phyloP scores from a whole-genome alignment of 2,113 vertebrate species.

The Chunga burmeisteri region DNA sequence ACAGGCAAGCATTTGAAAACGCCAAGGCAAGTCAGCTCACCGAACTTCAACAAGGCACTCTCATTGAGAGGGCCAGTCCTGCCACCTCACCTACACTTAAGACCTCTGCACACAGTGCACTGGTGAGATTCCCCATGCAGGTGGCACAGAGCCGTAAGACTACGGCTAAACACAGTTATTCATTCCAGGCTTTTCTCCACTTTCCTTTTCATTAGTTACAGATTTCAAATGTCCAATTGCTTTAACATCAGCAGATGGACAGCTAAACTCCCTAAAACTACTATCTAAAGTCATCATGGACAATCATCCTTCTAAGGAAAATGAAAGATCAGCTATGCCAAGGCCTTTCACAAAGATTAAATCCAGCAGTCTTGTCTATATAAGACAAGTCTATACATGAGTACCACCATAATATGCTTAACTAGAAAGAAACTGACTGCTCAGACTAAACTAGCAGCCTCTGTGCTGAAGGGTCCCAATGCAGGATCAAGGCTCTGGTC shows the following conservation, averaged over 20 bases:
- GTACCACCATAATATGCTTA: neutral
- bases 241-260: neutral
- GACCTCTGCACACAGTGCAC: neutral
- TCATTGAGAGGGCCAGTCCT: neutral
- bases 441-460: neutral
- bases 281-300: neutral
- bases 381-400: neutral
- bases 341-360: neutral
- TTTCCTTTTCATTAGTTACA: neutral
- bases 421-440: neutral
- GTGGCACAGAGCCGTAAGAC: neutral
- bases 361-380: neutral
- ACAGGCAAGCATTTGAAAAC: neutral
- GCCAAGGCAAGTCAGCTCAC: neutral
- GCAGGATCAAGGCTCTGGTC: neutral
- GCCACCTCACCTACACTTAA: neutral
- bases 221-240: neutral
- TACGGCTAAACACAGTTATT: neutral
- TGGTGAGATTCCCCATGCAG: neutral
- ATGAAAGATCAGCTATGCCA: neutral
- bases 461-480: neutral
- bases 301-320: neutral
- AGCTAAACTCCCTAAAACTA: neutral
- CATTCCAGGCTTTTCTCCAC: neutral
- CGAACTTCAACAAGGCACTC: neutral